Evolutionary conservation across 2,797 vertebrate species (phyloP), one percentile per base, ranked within the genome.

Genomic region (Catamblyrhynchus diadema): DNA sequence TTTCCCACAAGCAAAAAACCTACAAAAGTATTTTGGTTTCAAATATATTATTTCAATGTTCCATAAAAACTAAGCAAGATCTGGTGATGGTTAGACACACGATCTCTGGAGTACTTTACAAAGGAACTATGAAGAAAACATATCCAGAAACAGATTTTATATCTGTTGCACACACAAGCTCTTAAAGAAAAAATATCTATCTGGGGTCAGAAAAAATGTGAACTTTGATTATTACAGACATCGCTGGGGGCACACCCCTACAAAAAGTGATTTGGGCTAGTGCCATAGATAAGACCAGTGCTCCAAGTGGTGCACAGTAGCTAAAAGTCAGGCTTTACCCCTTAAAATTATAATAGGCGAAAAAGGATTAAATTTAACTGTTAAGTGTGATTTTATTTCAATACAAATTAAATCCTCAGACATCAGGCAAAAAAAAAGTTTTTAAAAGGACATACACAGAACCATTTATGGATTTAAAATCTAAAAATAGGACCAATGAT

Each of bases 21-120:
- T 92, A 85, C 14, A 82, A 28, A 85, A 90, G 14, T 95, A 65
- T 91, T 94, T 91, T 77, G 9, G 25, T 92, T 95, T 94, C 79
- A 85, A 89, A 89, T 91, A 50, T 5, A 72, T n/a, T 6, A 83
- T 59, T 88, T 37, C n/a, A 92, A 16, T 23, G 59, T 72, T 87
- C 75, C 64, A 48, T 74, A 62, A 92, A 95, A 95, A 48, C 28
- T 47, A 67, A 64, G 50, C 39, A 81, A 78, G 64, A 81, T 25
- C 27, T 59, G 42, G 47, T 61, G 39, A 54, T 24, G 23, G 17
- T 78, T 94, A 80, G 35, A 89, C 14, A 48, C 35, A 17, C 13
- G 23, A 39, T 69, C 39, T 85, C 81, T 74, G 35, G 39, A 81
- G 17, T 65, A 81, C 16, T 59, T 89, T 28, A 81, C 21, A 65